A percentile compares a stretch with the other conserved stretches of the same genome.
Conservation (phyloP, 2,888 invertebrate species). For the Trissoscelio sp. region DNA sequence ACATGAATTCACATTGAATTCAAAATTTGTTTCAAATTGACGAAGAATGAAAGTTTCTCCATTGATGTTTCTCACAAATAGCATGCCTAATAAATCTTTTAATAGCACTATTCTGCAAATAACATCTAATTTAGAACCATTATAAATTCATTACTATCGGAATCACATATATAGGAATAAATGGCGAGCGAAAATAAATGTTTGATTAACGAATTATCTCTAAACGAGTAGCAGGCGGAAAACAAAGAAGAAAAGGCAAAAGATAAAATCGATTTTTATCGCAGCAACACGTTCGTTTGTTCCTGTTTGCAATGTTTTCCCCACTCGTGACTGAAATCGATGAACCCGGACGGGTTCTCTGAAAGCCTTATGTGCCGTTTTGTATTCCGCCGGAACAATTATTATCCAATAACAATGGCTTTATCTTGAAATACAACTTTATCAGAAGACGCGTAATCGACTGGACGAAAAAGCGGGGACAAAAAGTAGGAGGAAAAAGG, state of each 20-base stretch:
- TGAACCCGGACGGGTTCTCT: slow-evolving; percentile 26
- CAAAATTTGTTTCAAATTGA: too few relatives aligned
- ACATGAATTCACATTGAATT: too few relatives aligned
- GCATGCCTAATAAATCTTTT: too few relatives aligned
- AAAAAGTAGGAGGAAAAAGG: slow-evolving; percentile 54
- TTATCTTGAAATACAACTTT: slow-evolving; percentile 30
- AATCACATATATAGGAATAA: neutral
- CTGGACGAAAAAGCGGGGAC: slow-evolving; percentile 68
- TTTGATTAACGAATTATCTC: slow-evolving; percentile 43
- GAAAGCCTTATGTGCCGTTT: slow-evolving; percentile 41
- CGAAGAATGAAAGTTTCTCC: too few relatives aligned
- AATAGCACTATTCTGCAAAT: too few relatives aligned
- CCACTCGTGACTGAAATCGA: slow-evolving; percentile 53
- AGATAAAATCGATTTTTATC: slow-evolving; percentile 56
- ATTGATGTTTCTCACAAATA: too few relatives aligned
- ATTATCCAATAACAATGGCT: slow-evolving; percentile 50
- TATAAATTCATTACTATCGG: too few relatives aligned
- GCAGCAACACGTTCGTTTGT: slow-evolving; percentile 55
- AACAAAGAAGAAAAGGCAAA: slow-evolving; percentile 48
- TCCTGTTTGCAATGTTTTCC: slow-evolving; percentile 47
- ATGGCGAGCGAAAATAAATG: slow-evolving; percentile 15
- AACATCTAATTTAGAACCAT: too few relatives aligned
- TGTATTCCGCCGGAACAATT: slow-evolving; percentile 46
- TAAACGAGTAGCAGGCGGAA: neutral
- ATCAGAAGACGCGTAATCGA: slow-evolving; percentile 42